These are phyloP conservation scores for Leptopilina boulardi DNA, from an alignment of 1,140 invertebrate species.

Conservation along the genomic window DNA sequence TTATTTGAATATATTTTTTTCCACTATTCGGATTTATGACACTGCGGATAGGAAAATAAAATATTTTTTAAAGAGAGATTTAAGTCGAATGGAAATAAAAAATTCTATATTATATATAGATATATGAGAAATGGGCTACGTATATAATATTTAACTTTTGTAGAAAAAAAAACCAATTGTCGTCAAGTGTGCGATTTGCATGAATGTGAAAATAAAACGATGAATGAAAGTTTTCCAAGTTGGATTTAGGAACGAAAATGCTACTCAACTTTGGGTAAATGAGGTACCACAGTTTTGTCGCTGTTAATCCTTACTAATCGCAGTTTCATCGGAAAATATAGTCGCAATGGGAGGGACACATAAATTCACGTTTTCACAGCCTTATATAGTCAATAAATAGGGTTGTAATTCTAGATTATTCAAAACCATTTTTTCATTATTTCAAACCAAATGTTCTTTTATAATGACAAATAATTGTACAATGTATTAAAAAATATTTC, in stretches of 20 bases:
- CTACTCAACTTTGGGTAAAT: not conserved
- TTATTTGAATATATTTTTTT: too few relatives aligned
- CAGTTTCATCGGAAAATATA: slow-evolving; percentile 19
- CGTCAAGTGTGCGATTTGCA: not conserved
- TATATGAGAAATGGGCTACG: not conserved
- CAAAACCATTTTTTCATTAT: slow-evolving; percentile 9
- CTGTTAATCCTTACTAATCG: slow-evolving; percentile 14
- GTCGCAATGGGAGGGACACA: not conserved
- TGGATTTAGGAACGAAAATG: not conserved
- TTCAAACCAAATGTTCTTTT: not conserved
- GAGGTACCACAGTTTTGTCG: slow-evolving; percentile 16
- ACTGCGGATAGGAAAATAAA: too few relatives aligned
- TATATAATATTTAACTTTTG: not conserved
- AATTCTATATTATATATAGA: too few relatives aligned
- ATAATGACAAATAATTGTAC: not conserved
- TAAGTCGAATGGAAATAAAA: not conserved
- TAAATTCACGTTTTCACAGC: slow-evolving; percentile 23
- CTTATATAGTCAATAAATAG: not conserved
- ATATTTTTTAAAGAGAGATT: too few relatives aligned
- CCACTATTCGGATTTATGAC: too few relatives aligned
- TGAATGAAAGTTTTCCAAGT: not conserved
- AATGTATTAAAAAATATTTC: not conserved
- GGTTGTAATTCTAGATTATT: slow-evolving; percentile 2
- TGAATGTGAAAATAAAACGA: not conserved
- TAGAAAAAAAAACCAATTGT: not conserved